Evolutionary conservation across 2,113 vertebrate species (phyloP).

Genomic region (Notiomystis cincta): DNA sequence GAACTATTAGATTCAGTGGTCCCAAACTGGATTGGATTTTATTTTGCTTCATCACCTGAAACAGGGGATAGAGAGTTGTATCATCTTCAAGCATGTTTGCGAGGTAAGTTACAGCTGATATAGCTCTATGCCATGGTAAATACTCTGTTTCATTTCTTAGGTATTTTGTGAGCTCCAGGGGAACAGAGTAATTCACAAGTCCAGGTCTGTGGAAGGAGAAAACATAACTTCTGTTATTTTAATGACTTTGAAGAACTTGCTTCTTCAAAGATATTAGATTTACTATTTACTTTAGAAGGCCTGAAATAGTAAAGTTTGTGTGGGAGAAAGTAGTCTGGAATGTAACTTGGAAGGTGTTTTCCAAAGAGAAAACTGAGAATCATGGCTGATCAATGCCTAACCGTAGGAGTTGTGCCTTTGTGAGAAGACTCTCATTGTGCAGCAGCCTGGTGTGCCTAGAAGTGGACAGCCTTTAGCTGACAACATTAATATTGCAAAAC

Average conservation of each 20-base stretch:
- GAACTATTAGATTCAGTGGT: neutral
- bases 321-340: neutral
- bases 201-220: slow-evolving; percentile 76
- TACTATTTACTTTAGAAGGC: neutral
- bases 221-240: neutral
- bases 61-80: slow-evolving; percentile 69
- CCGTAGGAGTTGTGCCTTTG: neutral
- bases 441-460: neutral
- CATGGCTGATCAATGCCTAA: neutral
- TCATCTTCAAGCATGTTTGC: slow-evolving; percentile 84
- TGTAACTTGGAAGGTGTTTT: neutral
- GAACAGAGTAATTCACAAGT: slow-evolving; percentile 74
- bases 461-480: neutral
- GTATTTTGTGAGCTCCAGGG: slow-evolving; percentile 86
- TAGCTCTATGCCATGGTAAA: slow-evolving; percentile 83
- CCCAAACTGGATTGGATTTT: neutral
- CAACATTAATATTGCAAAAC: neutral
- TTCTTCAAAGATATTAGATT: neutral
- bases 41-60: slow-evolving; percentile 78
- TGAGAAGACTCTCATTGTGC: neutral
- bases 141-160: slow-evolving; percentile 76
- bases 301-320: neutral
- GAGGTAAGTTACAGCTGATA: slow-evolving; percentile 82
- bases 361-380: neutral
- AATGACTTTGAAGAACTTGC: neutral